Conservation (phyloP, 2,888 invertebrate genomes). For the Drosophila imparisetae region DNA sequence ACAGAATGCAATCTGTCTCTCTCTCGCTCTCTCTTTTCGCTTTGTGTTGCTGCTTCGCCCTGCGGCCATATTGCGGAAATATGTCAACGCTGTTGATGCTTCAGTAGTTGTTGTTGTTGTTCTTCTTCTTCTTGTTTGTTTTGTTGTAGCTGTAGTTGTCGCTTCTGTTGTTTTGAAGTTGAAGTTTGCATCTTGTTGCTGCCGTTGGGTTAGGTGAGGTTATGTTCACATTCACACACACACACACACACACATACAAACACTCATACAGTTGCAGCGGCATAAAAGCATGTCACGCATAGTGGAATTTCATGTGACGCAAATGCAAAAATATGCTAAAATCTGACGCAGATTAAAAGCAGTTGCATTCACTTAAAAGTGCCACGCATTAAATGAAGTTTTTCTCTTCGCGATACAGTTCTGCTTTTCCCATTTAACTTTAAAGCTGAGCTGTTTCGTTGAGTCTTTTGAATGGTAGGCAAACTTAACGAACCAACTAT, state of each 20-base stretch:
- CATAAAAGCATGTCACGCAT: slow-evolving; percentile 75
- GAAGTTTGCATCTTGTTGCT: slow-evolving; percentile 67
- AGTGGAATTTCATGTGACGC: slow-evolving; percentile 75
- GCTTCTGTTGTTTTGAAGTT: slow-evolving; percentile 65
- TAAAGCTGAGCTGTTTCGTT: slow-evolving; percentile 3
- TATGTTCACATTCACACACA: slow-evolving; percentile 51
- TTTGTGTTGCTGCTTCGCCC: slow-evolving; percentile 56
- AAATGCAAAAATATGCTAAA: slow-evolving; percentile 78
- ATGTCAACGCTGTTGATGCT: slow-evolving; percentile 63
- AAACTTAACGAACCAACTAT: slow-evolving; percentile 22
- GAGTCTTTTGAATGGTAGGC: slow-evolving; percentile 11
- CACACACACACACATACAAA: slow-evolving; percentile 31
- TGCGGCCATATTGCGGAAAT: slow-evolving; percentile 75
- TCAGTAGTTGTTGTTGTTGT: slow-evolving; percentile 15
- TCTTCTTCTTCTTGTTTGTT: slow-evolving; percentile 21
- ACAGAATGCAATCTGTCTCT: slow-evolving; percentile 42
- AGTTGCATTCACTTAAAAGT: slow-evolving; percentile 39
- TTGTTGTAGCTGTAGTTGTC: slow-evolving; percentile 19
- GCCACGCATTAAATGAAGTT: slow-evolving; percentile 25
- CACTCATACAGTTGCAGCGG: slow-evolving; percentile 16
- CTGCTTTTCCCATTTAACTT: background rate
- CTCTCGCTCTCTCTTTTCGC: slow-evolving; percentile 22
- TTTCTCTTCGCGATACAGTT: slow-evolving; percentile 13
- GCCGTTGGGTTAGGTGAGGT: slow-evolving; percentile 64
- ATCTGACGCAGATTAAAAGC: slow-evolving; percentile 61